Percentiles rank a stretch among this genome's conserved stretches.
These are phyloP conservation scores for Drosophila phalerata DNA, from an alignment of 2,888 invertebrate genomes.

Conservation along the genomic window DNA sequence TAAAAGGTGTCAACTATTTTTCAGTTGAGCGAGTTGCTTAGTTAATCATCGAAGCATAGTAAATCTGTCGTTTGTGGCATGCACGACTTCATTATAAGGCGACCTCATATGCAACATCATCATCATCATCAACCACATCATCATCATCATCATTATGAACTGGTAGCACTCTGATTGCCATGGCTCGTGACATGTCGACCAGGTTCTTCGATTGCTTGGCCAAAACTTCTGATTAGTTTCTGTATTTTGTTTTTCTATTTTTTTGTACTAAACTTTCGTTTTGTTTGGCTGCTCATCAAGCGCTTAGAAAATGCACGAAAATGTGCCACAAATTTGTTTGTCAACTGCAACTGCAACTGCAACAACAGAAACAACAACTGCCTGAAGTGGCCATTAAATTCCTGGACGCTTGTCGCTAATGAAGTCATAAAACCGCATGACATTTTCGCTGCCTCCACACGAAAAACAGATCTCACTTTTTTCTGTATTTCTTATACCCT, in stretches of 20 bases:
- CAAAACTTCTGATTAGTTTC: conserved; percentile 66
- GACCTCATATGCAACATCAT: conserved; percentile 70
- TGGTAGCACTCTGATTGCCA: conserved; percentile 24
- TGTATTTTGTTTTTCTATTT: neutral
- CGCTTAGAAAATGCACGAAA: conserved; percentile 67
- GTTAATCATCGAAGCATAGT: conserved; percentile 63
- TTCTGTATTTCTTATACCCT: neutral
- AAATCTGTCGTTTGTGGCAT: conserved; percentile 59
- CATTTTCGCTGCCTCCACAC: conserved; percentile 71
- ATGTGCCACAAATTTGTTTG: conserved; percentile 74
- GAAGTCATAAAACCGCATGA: conserved; percentile 85
- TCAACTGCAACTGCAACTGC: conserved; percentile 16
- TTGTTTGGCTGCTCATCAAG: conserved; percentile 64
- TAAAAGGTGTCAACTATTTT: conserved; percentile 70
- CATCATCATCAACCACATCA: conserved; percentile 45
- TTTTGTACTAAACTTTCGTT: conserved; percentile 56
- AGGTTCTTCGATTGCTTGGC: conserved; percentile 45
- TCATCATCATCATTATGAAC: conserved; percentile 11
- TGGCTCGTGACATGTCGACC: conserved; percentile 67
- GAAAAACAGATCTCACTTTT: conserved; percentile 66
- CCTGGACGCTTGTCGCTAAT: conserved; percentile 79
- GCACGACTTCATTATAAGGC: conserved; percentile 80
- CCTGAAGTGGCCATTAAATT: conserved; percentile 65
- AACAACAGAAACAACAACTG: neutral
- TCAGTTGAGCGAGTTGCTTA: conserved; percentile 38